phyloP scores from a whole-genome alignment of 2,113 vertebrate genomes.

The Terrapene triunguis region DNA sequence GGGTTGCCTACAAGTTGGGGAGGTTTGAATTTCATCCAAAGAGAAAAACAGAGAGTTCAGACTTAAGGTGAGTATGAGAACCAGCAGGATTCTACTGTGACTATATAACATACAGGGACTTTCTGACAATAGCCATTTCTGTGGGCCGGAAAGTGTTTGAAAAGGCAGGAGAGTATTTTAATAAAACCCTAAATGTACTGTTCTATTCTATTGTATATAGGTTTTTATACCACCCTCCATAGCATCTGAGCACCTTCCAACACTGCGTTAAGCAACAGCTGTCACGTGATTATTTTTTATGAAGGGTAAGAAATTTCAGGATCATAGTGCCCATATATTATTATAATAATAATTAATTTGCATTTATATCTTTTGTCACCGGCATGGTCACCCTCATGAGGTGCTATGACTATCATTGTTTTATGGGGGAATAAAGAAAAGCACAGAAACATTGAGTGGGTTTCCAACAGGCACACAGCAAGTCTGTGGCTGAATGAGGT shows the following conservation, averaged over 20 bases:
- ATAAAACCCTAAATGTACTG: not conserved
- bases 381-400: accelerated
- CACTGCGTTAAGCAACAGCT: not conserved
- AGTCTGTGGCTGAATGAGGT: not conserved
- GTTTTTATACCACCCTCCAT: not conserved
- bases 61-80: not conserved
- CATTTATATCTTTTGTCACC: not conserved
- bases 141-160: accelerated
- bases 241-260: accelerated
- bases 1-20: not conserved
- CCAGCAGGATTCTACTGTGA: not conserved
- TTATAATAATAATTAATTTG: constrained; percentile 4
- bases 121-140: not conserved
- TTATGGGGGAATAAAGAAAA: not conserved
- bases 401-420: not conserved
- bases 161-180: not conserved
- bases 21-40: accelerated
- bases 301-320: not conserved
- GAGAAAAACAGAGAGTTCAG: not conserved
- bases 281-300: not conserved
- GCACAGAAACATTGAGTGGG: not conserved
- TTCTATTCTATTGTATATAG: not conserved
- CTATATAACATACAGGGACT: not conserved
- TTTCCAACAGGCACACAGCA: not conserved
- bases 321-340: not conserved